phyloP scores from a whole-genome alignment of 2,113 vertebrate genomes.

The Promerops cafer region DNA sequence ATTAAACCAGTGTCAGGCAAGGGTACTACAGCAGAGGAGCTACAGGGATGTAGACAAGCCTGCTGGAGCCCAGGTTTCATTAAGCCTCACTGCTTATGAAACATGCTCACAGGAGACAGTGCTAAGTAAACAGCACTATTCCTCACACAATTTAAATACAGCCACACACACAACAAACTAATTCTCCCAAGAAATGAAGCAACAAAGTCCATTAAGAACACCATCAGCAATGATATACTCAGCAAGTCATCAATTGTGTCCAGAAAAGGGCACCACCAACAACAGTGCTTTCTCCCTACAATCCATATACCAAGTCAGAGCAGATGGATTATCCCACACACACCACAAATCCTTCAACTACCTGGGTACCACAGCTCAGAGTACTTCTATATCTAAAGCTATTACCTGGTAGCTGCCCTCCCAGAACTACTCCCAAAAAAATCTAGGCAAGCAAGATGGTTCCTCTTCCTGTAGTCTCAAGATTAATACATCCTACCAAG shows the following conservation, averaged over 20 bases:
- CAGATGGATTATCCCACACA: background rate
- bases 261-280: background rate
- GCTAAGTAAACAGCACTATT: background rate
- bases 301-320: background rate
- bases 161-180: background rate
- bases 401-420: background rate
- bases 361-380: background rate
- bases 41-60: background rate
- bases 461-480: background rate
- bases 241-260: background rate
- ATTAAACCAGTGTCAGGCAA: background rate
- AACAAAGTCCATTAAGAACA: background rate
- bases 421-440: background rate
- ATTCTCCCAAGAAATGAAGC: background rate
- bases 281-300: background rate
- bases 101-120: background rate
- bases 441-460: fast-evolving
- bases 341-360: background rate
- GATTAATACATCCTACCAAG: background rate
- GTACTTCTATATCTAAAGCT: background rate
- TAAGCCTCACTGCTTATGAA: background rate
- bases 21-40: background rate
- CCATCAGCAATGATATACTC: background rate
- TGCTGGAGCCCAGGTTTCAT: background rate
- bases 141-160: background rate